These are phyloP conservation scores for Motacilla alba DNA, from an alignment of 2,113 vertebrate species.

Conservation along the genomic window DNA sequence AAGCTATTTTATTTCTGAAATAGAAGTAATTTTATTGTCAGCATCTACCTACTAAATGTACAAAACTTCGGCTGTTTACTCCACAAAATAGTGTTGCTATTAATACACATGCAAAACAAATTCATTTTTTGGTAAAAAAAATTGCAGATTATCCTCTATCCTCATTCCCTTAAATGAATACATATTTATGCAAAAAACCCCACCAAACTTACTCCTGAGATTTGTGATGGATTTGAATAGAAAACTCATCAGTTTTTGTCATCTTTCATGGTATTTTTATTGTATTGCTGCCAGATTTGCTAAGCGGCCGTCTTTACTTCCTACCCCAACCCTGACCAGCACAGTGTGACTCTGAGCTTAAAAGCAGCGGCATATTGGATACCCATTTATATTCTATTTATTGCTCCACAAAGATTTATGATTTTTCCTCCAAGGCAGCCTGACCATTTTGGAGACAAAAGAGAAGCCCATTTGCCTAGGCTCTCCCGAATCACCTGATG, in stretches of 20 bases:
- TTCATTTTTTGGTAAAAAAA: not conserved
- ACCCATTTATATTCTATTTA: constrained; percentile 61
- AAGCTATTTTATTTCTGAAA: not conserved
- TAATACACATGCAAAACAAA: not conserved
- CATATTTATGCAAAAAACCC: not conserved
- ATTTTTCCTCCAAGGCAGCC: constrained; percentile 30
- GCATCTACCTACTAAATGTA: not conserved
- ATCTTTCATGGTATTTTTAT: constrained; percentile 25
- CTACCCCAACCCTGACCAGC: constrained; percentile 5
- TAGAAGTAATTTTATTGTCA: not conserved
- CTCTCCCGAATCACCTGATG: not conserved
- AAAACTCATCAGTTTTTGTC: constrained; percentile 48
- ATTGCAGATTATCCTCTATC: not conserved
- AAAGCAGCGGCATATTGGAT: constrained; percentile 51
- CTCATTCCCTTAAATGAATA: not conserved
- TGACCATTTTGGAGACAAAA: constrained; percentile 23
- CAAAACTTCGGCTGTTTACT: not conserved
- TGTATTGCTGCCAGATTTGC: constrained; percentile 39
- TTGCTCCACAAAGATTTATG: constrained; percentile 55
- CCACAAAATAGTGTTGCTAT: not conserved
- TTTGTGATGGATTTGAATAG: constrained; percentile 1
- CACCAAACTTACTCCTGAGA: not conserved
- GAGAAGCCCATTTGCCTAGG: not conserved
- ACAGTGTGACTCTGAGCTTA: constrained; percentile 44
- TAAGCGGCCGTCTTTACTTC: not conserved